Base-by-base conservation (phyloP, 64 coral and sea anemone species). In the Platygyra sinensis region DNA sequence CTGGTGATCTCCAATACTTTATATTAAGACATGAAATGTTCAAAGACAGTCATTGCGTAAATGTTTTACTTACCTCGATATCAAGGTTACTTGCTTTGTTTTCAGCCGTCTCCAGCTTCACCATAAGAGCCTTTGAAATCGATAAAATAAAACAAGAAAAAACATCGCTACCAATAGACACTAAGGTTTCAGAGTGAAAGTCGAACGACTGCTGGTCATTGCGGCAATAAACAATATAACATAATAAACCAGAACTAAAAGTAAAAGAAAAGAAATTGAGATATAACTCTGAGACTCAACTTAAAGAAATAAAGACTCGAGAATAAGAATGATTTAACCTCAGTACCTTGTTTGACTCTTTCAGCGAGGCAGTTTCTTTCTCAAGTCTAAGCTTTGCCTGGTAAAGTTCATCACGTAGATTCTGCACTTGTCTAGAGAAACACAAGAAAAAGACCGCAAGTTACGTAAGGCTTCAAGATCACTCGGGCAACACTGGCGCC, bases 331-430 rank as follows among this genome's bases (percentile, higher is more conserved):
- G 16, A 36, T 8, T 29, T 63, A 9, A 51, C 5, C 20, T 24
- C 15, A 30, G 91, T 74, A 94, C 92, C 92, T 98, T 93, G 75
- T 94, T 94, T 4, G 89, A 55, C 36, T 98, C 96, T 73, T 86
- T 94, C 16, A 98, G 63, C 5, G 92, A 94, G 0, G 92, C 79
- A 49, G 76, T 82, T 33, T 98, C 96, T 83, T 98, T 98, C 27
- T 98, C 96, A 51, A 94, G 89, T 74, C 87, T 76, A 15, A 90
- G 86, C 49, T 94, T 98, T 7, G 84, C 69, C 38, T 94, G 89
- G 38, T 94, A 98, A 72, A 98, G 78, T 88, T 98, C 96, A 52
- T 98, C 96, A 54, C 92, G 88, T n/a, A 98, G 71, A 52, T 79
- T 89, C 61, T 98, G 96, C 19, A 50, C 73, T 80, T 91, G 89